Evolutionary conservation across 2,888 invertebrate genomes (phyloP).

Genomic region (Nomada goodeniana): DNA sequence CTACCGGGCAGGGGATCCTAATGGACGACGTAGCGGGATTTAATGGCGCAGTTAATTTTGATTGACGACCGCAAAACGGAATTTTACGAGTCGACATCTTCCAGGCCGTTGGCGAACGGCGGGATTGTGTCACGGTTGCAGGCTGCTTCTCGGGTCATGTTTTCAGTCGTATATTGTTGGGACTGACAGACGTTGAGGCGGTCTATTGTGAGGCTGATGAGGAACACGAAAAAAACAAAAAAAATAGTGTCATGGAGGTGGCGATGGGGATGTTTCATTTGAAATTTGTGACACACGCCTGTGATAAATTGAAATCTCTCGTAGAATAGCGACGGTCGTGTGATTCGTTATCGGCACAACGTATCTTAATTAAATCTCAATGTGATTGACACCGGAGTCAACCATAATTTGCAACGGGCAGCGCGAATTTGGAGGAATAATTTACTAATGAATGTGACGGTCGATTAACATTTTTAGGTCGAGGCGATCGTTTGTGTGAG

Average conservation of each 20-base stretch:
- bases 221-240: neutral
- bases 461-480: too few species aligned
- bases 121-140: neutral
- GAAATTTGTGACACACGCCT: neutral
- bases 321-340: too few species aligned
- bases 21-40: conserved; percentile 2
- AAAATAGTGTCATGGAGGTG: too few species aligned
- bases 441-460: too few species aligned
- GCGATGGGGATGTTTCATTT: too few species aligned
- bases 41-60: conserved; percentile 49
- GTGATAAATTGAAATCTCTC: too few species aligned
- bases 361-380: too few species aligned
- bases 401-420: neutral
- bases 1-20: neutral
- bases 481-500: too few species aligned
- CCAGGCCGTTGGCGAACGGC: conserved; percentile 29
- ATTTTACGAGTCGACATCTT: conserved; percentile 22
- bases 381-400: too few species aligned
- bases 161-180: neutral
- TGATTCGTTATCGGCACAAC: neutral
- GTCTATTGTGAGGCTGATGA: neutral
- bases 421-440: too few species aligned
- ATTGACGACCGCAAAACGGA: conserved; percentile 41
- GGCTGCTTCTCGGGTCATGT: neutral
- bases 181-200: neutral